A percentile compares a stretch with the other conserved stretches of the same genome.
These are phyloP conservation scores for Dryobotodes eremita DNA, from an alignment of 2,888 invertebrate species.

Conservation along the genomic window DNA sequence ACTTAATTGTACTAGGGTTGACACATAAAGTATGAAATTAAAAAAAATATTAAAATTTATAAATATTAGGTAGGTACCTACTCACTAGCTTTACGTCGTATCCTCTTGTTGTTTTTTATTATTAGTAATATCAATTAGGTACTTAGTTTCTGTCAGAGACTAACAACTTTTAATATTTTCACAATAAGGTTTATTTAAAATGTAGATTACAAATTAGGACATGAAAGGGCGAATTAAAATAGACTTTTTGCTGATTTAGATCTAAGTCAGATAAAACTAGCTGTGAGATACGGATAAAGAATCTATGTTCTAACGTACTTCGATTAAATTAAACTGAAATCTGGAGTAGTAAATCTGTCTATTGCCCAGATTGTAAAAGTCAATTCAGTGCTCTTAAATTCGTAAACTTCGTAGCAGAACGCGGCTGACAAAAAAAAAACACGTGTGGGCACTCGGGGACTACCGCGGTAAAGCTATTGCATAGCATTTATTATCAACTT, in stretches of 20 bases:
- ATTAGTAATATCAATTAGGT: neutral
- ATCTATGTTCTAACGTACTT: neutral
- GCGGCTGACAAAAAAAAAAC: neutral
- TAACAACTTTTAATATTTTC: neutral
- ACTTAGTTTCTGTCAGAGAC: neutral
- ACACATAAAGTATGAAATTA: too few relatives aligned
- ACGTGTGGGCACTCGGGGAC: too few relatives aligned
- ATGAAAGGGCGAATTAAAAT: neutral
- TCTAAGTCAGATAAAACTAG: neutral
- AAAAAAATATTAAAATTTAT: neutral
- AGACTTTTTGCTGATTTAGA: neutral
- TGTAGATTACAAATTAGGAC: neutral
- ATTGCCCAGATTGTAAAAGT: slow-evolving; percentile 9
- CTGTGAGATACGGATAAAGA: neutral
- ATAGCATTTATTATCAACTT: too few relatives aligned
- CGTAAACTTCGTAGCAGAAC: neutral
- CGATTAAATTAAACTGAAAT: neutral
- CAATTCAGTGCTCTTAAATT: neutral
- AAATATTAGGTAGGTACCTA: neutral
- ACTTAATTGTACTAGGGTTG: too few relatives aligned
- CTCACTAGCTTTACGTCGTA: neutral
- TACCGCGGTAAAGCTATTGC: too few relatives aligned
- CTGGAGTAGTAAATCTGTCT: slow-evolving; percentile 10
- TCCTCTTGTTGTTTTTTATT: neutral
- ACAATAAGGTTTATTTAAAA: neutral